Percentiles rank a stretch among this genome's conserved stretches.
Evolutionary conservation across 2,888 invertebrate species (phyloP).

Genomic region (Drosophila kanekoi): DNA sequence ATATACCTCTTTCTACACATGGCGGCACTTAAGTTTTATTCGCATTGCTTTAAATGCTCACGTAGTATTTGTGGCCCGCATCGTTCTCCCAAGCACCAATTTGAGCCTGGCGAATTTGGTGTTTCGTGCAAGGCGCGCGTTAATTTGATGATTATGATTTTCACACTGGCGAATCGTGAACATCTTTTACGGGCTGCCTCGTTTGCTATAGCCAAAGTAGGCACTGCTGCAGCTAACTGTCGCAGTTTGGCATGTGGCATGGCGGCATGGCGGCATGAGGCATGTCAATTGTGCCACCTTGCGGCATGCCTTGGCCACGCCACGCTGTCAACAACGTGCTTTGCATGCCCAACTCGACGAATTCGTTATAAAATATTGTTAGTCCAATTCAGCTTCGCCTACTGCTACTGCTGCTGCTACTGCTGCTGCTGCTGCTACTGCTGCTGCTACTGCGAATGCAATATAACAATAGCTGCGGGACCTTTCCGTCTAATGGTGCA

Average conservation of each 20-base stretch:
- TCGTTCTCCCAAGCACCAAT: conserved; percentile 50
- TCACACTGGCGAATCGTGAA: conserved; percentile 56
- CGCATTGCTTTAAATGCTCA: conserved; percentile 71
- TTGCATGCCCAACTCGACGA: conserved; percentile 58
- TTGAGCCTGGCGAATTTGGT: conserved; percentile 65
- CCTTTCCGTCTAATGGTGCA: conserved; percentile 57
- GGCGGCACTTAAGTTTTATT: conserved; percentile 75
- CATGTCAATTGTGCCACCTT: conserved; percentile 34
- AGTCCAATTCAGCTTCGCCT: conserved; percentile 33
- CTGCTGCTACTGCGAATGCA: conserved; percentile 23
- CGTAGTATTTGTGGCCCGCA: conserved; percentile 53
- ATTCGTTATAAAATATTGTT: conserved; percentile 54
- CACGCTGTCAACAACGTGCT: conserved; percentile 74
- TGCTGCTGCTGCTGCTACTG: conserved; percentile 13
- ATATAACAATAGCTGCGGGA: conserved; percentile 54
- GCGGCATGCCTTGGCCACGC: conserved; percentile 55
- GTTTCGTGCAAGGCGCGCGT: conserved; percentile 43
- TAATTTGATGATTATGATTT: conserved; percentile 80
- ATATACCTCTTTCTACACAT: neutral
- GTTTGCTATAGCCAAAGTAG: conserved; percentile 39
- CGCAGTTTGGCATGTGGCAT: conserved; percentile 32
- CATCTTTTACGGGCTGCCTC: conserved; percentile 25
- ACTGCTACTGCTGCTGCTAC: neutral
- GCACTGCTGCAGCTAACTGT: conserved; percentile 50
- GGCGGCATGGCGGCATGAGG: conserved; percentile 26